Evolutionary conservation across 2,888 invertebrate genomes (phyloP), one percentile per base, ranked within the genome.

Genomic region (Baronia brevicornis): DNA sequence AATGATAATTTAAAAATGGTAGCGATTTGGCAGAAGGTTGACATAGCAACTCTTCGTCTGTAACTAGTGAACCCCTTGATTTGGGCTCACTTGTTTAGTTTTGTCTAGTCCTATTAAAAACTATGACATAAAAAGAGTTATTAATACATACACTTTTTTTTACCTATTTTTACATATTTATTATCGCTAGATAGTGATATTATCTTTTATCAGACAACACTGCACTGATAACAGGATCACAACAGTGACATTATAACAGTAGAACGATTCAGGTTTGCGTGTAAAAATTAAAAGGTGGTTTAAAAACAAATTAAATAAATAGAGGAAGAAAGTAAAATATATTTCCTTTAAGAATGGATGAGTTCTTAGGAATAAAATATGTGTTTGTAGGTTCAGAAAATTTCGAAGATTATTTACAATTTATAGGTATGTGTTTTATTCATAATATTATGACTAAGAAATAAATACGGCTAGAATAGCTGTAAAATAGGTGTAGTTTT

Each of bases 271-370:
- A 10, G 10, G 14, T 10, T 25, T 14, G 23, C 28, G 28, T 36
- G 11, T 24, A 24, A 8, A 6, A 18, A 24, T 20, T 12, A 25
- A n/a, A n/a, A n/a, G n/a, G n/a, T n/a, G n/a, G n/a, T n/a, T n/a
- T n/a, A n/a, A n/a, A n/a, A n/a, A n/a, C n/a, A n/a, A n/a, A n/a
- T n/a, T n/a, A n/a, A n/a, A n/a, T 25, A 23, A 11, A 9, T 23
- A 23, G 7, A 5, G n/a, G n/a, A n/a, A n/a, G n/a, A n/a, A n/a
- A n/a, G n/a, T n/a, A 28, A 19, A 29, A 35, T 35, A 35, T 35
- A 12, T 29, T 35, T 20, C 20, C 25, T 13, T n/a, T n/a, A n/a
- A 51, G 37, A n/a, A 78, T 79, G 75, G 77, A 78, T 19, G 57
- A 66, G 11, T 75, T 55, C 47, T 46, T 70, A 2, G 71, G 62